A percentile compares a stretch with the other conserved stretches of the same genome.
Conservation (phyloP, 2,888 invertebrate species). For the Cryptocheilus praepositus region DNA sequence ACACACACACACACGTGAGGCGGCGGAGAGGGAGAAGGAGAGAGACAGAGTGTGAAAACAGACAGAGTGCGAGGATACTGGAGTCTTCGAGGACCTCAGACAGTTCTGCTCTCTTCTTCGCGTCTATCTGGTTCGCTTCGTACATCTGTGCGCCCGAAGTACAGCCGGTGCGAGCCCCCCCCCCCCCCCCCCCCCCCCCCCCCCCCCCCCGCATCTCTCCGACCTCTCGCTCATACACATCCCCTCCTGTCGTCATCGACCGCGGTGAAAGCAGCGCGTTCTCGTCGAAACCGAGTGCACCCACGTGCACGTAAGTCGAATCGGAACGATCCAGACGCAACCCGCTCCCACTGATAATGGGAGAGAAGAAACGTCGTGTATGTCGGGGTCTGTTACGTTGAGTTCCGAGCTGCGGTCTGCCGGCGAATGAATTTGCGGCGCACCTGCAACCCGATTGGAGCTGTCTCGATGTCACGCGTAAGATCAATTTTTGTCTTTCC, state of each 20-base stretch:
- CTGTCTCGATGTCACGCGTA: no score
- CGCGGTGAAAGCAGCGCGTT: slow-evolving; percentile 38
- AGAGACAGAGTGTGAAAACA: slow-evolving; percentile 4
- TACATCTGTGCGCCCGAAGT: slow-evolving; percentile 52
- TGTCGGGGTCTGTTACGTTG: no score
- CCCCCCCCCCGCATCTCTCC: slow-evolving; percentile 15
- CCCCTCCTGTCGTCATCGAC: slow-evolving; percentile 31
- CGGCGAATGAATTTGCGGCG: neutral
- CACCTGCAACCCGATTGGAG: neutral
- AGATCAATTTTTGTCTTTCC: no score
- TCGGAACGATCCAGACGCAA: neutral
- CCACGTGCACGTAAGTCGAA: slow-evolving; percentile 31
- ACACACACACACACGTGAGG: slow-evolving; percentile 57
- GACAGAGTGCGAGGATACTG: slow-evolving; percentile 8
- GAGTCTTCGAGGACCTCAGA: slow-evolving; percentile 34
- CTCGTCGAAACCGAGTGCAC: slow-evolving; percentile 28
- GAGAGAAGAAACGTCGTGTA: no score
- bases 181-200: slow-evolving; percentile 18
- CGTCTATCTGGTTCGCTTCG: slow-evolving; percentile 56
- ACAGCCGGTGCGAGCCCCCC: slow-evolving; percentile 30
- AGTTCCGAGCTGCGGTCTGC: neutral
- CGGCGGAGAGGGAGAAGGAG: slow-evolving; percentile 10
- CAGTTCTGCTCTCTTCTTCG: slow-evolving; percentile 47
- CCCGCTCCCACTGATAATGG: no score
- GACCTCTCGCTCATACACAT: slow-evolving; percentile 10